phyloP scores from a whole-genome alignment of 1,140 invertebrate species.

The Trichonephila clavipes region DNA sequence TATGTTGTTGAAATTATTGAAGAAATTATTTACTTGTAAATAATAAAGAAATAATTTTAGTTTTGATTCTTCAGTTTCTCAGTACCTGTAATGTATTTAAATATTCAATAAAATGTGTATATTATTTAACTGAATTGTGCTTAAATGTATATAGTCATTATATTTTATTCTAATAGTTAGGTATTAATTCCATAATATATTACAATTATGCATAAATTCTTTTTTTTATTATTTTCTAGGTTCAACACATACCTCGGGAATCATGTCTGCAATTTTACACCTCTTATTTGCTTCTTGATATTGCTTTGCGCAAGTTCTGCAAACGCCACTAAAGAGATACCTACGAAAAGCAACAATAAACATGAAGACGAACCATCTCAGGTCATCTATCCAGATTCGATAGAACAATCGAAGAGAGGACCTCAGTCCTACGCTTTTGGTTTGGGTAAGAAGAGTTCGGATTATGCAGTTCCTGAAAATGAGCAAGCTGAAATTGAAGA shows the following conservation, averaged over 20 bases:
- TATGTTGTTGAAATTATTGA: no score
- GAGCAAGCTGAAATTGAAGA: neutral
- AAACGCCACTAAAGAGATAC: conserved; percentile 52
- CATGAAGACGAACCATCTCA: conserved; percentile 34
- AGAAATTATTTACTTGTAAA: no score
- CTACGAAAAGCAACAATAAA: conserved; percentile 53
- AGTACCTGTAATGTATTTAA: no score
- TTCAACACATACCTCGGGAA: neutral
- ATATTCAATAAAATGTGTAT: no score
- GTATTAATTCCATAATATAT: no score
- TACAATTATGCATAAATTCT: neutral
- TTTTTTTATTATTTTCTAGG: conserved; percentile 33
- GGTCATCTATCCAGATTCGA: neutral
- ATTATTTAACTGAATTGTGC: no score
- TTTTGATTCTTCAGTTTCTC: no score
- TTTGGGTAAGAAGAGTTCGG: conserved; percentile 56
- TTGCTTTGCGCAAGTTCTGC: neutral
- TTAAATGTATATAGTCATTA: no score
- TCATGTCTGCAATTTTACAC: no score
- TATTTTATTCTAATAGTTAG: no score
- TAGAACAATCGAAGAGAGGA: conserved; percentile 48
- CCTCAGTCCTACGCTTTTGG: conserved; percentile 70
- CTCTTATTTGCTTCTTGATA: neutral
- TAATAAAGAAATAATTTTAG: no score
- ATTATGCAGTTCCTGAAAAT: neutral